Conservation (phyloP, 1,140 invertebrate species). For the Drosophila persimilis region DNA sequence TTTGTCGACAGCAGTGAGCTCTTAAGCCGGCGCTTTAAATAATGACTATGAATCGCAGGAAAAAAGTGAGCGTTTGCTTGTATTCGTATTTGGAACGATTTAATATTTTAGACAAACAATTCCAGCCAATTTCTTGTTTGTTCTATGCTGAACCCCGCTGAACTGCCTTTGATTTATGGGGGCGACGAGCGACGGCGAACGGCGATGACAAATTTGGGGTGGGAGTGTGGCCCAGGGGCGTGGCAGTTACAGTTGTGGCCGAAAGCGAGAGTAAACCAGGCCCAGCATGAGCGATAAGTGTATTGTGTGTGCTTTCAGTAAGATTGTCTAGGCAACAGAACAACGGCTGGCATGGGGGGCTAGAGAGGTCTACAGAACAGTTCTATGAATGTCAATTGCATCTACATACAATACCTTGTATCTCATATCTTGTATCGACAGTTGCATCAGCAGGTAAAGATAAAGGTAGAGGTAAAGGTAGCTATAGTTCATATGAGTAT, state of each 20-base stretch:
- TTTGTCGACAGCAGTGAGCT: conserved; percentile 65
- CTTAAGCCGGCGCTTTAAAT: conserved; percentile 75
- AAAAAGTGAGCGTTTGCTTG: conserved; percentile 31
- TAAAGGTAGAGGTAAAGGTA: conserved; percentile 14
- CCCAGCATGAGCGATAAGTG: conserved; percentile 1
- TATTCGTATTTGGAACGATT: conserved; percentile 52
- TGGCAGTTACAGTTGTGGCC: conserved; percentile 36
- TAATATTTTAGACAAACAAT: conserved; percentile 58
- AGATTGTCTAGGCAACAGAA: conserved; percentile 62
- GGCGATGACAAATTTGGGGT: conserved; percentile 17
- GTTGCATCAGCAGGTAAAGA: conserved; percentile 16
- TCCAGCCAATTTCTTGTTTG: conserved; percentile 41
- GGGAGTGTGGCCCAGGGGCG: conserved; percentile 13
- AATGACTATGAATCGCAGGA: conserved; percentile 68
- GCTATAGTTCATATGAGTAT: conserved; percentile 23
- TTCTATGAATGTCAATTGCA: conserved; percentile 38
- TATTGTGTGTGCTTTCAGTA: conserved; percentile 31
- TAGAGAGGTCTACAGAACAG: conserved; percentile 2
- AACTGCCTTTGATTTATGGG: conserved; percentile 47
- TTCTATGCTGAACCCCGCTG: neutral
- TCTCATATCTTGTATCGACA: conserved; percentile 35
- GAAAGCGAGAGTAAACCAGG: conserved; percentile 43
- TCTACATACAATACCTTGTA: conserved; percentile 9
- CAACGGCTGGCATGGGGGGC: neutral
- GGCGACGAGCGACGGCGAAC: conserved; percentile 8